Evolutionary conservation across 2,113 vertebrate species (phyloP), one percentile per base, ranked within the genome.

Genomic region (Megalops atlanticus): DNA sequence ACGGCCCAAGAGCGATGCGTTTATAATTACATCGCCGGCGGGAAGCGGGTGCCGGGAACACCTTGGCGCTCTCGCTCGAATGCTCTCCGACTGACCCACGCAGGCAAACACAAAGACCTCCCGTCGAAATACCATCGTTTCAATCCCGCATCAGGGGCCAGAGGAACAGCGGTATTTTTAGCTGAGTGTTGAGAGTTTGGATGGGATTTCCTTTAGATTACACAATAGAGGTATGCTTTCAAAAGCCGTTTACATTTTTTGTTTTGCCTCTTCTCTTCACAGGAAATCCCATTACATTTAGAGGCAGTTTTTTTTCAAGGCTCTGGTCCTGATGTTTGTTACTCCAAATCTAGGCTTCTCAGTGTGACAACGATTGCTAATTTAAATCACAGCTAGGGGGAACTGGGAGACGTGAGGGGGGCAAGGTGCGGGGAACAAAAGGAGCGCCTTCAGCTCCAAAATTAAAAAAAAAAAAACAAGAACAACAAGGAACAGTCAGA

Each of bases 381-480:
- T 35, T 71, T 71, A 36, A 71, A 71, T 71, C 31, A 71, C 31
- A 18, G 18, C 74, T 41, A 75, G 79, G 54, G 15, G 31, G 77
- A 77, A 74, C 70, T 72, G 40, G 54, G 49, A 58, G 54, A 82
- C 82, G 80, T 79, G 40, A 39, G 35, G 49, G 49, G 16, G 49
- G 21, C 14, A 18, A 18, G 16, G 49, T 11, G 24, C 11, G 58
- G 8, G n/a, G 8, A n/a, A 64, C 58, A 64, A 64, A 64, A 64
- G 58, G n/a, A 54, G 49, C 6, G 18, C 16, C 16, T 54, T 54
- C n/a, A 64, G 58, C 8, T n/a, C 3, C 58, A 64, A 31, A 4
- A 15, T 11, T 1, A 64, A 64, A 5, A 64, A 31, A 85, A 84
- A 84, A 36, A 58, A 80, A 11, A 21, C 58, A 54, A 18, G 1